Evolutionary conservation across 2,113 vertebrate species (phyloP), one percentile per base, ranked within the genome.

Genomic region (Excalfactoria chinensis): DNA sequence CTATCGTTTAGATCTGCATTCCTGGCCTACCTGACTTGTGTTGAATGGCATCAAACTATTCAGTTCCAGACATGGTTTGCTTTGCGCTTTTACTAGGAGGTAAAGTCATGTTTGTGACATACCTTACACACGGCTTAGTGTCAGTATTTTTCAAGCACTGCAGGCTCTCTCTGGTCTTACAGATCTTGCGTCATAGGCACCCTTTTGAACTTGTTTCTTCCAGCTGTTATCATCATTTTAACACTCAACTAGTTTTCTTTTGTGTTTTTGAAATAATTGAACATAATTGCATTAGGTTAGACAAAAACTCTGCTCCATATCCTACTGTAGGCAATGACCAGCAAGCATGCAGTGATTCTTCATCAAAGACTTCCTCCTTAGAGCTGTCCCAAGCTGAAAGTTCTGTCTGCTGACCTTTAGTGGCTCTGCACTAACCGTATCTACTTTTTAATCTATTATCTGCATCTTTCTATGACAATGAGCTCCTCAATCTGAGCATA

Each of bases 1-100:
- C 43, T 94, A 80, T 95, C 95, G 93, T 82, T 23, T 51, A 74
- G n/a, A 94, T 96, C 92, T 88, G 48, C 81, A 76, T 96, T 95
- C 94, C 75, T 60, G 71, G 67, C 41, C 81, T 88, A 28, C 81
- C 67, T 93, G 81, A 84, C 89, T 59, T 64, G 48, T 72, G 63
- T 48, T 84, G 69, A 78, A 64, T 71, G 32, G 62, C 91, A 72
- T 66, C 3, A 3, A 66, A 53, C 72, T 79, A 77, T 40, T 56
- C 93, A 87, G 79, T 91, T 93, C 81, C 76, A 86, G 85, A 40
- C 23, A 13, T 74, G 68, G 64, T 95, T 95, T 87, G 46, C 74
- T 92, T 15, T 76, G n/a, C 87, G 72, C 15, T 93, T 92, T 85
- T 87, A 85, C 68, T 86, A 56, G 34, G 70, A 92, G 81, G 59